phyloP scores from a whole-genome alignment of 2,888 invertebrate species.

The Chorisops tibialis region DNA sequence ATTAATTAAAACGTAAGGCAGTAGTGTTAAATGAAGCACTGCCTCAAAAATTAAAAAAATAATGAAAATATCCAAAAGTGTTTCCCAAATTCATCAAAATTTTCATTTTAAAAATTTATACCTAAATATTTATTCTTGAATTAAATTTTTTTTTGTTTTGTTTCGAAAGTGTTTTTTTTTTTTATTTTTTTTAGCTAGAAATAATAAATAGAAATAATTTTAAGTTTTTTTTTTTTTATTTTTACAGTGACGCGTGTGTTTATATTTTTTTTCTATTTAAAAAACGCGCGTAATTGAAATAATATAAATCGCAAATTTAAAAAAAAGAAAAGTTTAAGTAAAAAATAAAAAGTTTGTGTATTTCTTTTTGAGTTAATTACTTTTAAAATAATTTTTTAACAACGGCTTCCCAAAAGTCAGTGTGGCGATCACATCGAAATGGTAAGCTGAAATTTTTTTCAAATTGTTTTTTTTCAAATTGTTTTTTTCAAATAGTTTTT shows the following conservation, averaged over 20 bases:
- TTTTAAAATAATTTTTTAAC: conserved; percentile 30
- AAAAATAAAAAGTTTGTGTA: not conserved
- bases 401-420: conserved; percentile 37
- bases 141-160: not conserved
- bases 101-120: too few relatives aligned
- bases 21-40: not conserved
- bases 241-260: too few relatives aligned
- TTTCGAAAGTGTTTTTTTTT: not conserved
- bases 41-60: too few relatives aligned
- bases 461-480: too few relatives aligned
- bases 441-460: conserved; percentile 34
- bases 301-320: not conserved
- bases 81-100: too few relatives aligned
- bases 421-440: conserved; percentile 36
- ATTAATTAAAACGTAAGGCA: not conserved
- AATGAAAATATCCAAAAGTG: too few relatives aligned
- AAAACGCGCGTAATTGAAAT: not conserved
- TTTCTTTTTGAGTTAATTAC: too few relatives aligned
- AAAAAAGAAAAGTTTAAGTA: conserved; percentile 3
- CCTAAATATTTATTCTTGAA: too few relatives aligned
- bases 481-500: too few relatives aligned
- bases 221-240: not conserved
- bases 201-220: not conserved
- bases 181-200: too few relatives aligned
- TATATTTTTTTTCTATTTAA: not conserved